Conservation (phyloP, 2,888 invertebrate genomes). For the Hirtodrosophila cameraria region DNA sequence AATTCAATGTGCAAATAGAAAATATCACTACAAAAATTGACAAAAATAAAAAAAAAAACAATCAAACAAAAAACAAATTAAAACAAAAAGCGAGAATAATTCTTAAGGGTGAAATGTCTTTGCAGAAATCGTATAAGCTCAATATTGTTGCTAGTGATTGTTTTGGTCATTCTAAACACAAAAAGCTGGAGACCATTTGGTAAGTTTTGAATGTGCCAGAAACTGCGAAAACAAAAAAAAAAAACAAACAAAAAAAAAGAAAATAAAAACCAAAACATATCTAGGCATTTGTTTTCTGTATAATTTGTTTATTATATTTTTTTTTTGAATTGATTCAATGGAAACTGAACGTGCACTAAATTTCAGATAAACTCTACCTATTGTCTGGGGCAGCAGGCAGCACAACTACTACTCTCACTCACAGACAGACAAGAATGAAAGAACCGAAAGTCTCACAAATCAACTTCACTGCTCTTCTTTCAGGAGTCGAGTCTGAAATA, state of each 20-base stretch:
- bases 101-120: constrained; percentile 88
- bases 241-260: constrained; percentile 58
- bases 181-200: constrained; percentile 84
- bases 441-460: constrained; percentile 60
- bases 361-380: constrained; percentile 84
- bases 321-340: constrained; percentile 66
- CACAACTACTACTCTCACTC: constrained; percentile 72
- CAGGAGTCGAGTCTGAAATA: constrained; percentile 65
- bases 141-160: constrained; percentile 84
- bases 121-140: constrained; percentile 87
- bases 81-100: constrained; percentile 81
- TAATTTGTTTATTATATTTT: constrained; percentile 68
- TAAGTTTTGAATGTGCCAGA: constrained; percentile 84
- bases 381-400: constrained; percentile 82
- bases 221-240: constrained; percentile 67
- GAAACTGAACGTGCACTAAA: constrained; percentile 84
- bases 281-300: constrained; percentile 72
- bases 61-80: no score
- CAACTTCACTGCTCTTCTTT: constrained; percentile 72
- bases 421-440: constrained; percentile 76
- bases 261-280: constrained; percentile 71
- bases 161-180: constrained; percentile 84
- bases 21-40: constrained; percentile 54
- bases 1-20: constrained; percentile 47
- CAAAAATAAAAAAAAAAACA: constrained; percentile 33